A percentile compares a stretch with the other conserved stretches of the same genome.
These are phyloP conservation scores for Passer domesticus DNA, from an alignment of 2,113 vertebrate genomes.

Conservation along the genomic window DNA sequence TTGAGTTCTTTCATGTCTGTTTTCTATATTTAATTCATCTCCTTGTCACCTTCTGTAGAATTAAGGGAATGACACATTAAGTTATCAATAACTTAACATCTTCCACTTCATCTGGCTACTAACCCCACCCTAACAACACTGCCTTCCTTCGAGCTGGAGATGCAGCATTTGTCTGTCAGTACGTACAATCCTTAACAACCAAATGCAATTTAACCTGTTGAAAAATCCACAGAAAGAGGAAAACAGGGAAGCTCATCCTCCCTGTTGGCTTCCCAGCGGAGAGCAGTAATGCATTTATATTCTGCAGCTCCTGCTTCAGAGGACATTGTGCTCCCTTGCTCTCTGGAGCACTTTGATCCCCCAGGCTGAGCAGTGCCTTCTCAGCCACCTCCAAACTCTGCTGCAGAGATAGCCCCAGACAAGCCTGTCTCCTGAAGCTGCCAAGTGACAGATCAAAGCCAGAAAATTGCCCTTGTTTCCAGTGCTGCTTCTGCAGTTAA, in stretches of 20 bases:
- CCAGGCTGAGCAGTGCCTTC: background rate
- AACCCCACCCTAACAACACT: background rate
- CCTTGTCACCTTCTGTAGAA: slow-evolving; percentile 15
- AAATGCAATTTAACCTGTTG: background rate
- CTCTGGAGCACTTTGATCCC: background rate
- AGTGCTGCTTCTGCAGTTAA: background rate
- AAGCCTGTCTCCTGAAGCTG: slow-evolving; percentile 7
- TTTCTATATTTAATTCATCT: slow-evolving; percentile 39
- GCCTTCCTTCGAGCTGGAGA: background rate
- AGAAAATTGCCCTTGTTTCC: slow-evolving; percentile 19
- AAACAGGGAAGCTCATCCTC: background rate
- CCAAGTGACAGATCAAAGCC: slow-evolving; percentile 53
- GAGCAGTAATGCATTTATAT: background rate
- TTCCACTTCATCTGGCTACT: background rate
- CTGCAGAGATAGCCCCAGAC: slow-evolving; percentile 8
- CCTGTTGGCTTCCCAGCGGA: background rate
- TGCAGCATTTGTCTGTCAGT: background rate
- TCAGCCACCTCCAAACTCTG: background rate
- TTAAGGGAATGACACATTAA: background rate
- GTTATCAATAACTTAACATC: background rate
- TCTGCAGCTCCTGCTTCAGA: background rate
- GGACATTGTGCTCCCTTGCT: background rate
- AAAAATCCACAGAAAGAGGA: background rate
- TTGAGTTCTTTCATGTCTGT: background rate
- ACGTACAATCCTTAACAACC: background rate